Percentiles rank a stretch among this genome's conserved stretches.
phyloP scores from a whole-genome alignment of 2,888 invertebrate genomes.

The Nephrotoma appendiculata region DNA sequence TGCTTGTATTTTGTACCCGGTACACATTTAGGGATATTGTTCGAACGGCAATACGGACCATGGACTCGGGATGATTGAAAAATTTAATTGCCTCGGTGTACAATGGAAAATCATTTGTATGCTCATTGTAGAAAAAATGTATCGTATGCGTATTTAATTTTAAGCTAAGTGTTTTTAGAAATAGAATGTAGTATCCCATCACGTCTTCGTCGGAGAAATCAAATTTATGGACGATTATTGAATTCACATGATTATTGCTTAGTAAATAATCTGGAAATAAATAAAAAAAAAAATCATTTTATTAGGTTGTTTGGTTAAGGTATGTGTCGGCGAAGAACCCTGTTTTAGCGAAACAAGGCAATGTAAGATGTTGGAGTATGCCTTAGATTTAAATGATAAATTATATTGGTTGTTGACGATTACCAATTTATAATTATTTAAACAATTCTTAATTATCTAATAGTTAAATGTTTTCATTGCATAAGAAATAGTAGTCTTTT shows the following conservation, averaged over 20 bases:
- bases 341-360: too few relatives aligned
- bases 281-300: constrained; percentile 8
- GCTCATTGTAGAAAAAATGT: constrained; percentile 99
- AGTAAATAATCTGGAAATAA: constrained; percentile 82
- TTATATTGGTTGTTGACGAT: too few relatives aligned
- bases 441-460: too few relatives aligned
- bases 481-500: too few relatives aligned
- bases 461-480: too few relatives aligned
- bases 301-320: too few relatives aligned
- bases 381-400: too few relatives aligned
- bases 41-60: constrained; percentile 97
- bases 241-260: constrained; percentile 99
- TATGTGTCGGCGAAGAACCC: too few relatives aligned
- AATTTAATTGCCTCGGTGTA: constrained; percentile 99
- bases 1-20: constrained; percentile 81
- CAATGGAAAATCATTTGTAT: constrained; percentile 96
- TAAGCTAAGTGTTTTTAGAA: constrained; percentile 92
- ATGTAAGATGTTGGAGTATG: too few relatives aligned
- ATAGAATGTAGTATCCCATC: constrained; percentile 99
- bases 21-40: constrained; percentile 97
- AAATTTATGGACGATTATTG: constrained; percentile 98
- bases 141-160: constrained; percentile 97
- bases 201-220: constrained; percentile 99
- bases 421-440: too few relatives aligned
- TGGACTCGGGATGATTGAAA: constrained; percentile 96